Evolutionary conservation across 2,113 vertebrate genomes (phyloP).

Genomic region (Caracal caracal): DNA sequence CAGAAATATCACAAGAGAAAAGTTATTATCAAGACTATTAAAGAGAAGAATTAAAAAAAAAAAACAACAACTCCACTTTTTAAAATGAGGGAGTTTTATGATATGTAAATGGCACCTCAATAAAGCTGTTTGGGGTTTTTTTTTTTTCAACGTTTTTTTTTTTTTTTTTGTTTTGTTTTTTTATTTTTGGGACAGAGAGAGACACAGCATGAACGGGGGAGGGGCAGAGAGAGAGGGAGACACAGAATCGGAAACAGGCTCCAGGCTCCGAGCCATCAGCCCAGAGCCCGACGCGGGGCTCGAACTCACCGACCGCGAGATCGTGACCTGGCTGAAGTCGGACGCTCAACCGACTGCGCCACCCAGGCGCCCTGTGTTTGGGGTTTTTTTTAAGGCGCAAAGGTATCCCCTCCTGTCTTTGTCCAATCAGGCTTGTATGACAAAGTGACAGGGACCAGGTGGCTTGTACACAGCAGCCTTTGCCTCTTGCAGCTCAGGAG

Average conservation of each 20-base stretch:
- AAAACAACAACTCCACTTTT: background rate
- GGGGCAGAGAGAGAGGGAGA: too few relatives aligned
- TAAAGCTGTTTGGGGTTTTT: background rate
- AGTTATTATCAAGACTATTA: background rate
- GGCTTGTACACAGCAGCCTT: background rate
- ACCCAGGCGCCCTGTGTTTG: background rate
- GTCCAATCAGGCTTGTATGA: background rate
- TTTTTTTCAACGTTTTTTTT: background rate
- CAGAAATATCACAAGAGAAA: background rate
- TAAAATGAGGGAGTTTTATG: background rate
- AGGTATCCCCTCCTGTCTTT: background rate
- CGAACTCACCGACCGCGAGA: too few relatives aligned
- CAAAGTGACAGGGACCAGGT: background rate
- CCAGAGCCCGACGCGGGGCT: too few relatives aligned
- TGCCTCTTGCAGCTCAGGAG: too few relatives aligned
- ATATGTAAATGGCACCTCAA: background rate
- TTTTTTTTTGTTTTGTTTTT: too few relatives aligned
- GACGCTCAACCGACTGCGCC: too few relatives aligned
- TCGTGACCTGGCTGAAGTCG: too few relatives aligned
- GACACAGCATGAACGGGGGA: too few relatives aligned
- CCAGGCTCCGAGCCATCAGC: too few relatives aligned
- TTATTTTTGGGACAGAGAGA: too few relatives aligned
- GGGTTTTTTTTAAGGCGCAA: background rate
- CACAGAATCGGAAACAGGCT: too few relatives aligned
- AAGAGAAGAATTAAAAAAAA: background rate